phyloP scores from a whole-genome alignment of 2,113 vertebrate species.

The Corythaixoides concolor region DNA sequence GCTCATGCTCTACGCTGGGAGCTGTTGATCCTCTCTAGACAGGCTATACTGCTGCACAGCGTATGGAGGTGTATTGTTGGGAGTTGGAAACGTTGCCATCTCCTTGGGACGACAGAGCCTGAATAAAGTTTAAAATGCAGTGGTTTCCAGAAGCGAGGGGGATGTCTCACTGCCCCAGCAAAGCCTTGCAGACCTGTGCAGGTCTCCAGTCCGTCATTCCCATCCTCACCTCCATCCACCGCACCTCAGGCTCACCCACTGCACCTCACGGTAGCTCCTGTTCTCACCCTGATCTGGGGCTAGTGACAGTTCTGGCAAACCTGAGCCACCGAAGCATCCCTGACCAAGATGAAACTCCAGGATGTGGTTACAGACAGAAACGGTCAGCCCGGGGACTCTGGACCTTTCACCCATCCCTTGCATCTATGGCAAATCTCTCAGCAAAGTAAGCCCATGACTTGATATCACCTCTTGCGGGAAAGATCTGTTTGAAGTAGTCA shows the following conservation, averaged over 20 bases:
- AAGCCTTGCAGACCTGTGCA: fast-evolving
- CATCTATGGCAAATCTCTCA: not conserved
- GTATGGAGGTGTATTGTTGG: fast-evolving
- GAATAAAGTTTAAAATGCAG: not conserved
- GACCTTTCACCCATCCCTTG: fast-evolving
- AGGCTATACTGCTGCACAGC: fast-evolving
- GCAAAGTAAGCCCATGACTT: not conserved
- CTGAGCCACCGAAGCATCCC: not conserved
- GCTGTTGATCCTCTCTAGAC: not conserved
- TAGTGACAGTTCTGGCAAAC: not conserved
- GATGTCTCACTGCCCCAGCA: not conserved
- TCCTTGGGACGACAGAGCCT: not conserved
- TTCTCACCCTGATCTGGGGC: not conserved
- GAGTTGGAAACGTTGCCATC: fast-evolving
- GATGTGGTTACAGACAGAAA: fast-evolving
- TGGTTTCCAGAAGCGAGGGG: not conserved
- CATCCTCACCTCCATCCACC: not conserved
- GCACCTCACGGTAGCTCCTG: not conserved
- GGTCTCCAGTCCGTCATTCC: fast-evolving
- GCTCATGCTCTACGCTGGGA: fast-evolving
- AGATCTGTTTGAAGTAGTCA: not conserved
- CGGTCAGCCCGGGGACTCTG: fast-evolving
- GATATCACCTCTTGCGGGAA: not conserved
- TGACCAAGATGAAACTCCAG: fast-evolving
- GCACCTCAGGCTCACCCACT: not conserved